Evolutionary conservation across 2,797 vertebrate species (phyloP).

Genomic region (Chloroceryle inda): DNA sequence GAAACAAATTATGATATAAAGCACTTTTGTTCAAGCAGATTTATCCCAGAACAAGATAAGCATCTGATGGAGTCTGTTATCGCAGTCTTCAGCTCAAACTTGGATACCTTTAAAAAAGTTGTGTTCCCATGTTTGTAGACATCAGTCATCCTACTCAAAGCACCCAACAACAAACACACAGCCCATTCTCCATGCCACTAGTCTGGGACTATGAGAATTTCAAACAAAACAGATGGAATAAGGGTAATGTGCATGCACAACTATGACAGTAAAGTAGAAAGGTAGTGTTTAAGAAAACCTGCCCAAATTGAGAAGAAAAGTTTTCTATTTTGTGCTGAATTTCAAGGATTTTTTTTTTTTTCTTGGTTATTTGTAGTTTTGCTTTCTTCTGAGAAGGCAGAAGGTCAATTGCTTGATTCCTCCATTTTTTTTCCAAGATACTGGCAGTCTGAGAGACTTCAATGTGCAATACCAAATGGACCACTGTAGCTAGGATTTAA

Average conservation of each 20-base stretch:
- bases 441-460: neutral
- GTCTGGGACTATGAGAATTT: neutral
- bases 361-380: neutral
- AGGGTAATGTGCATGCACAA: neutral
- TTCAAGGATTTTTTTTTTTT: neutral
- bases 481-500: conserved; percentile 1
- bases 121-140: neutral
- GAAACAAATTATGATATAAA: neutral
- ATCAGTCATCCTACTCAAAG: neutral
- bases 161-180: neutral
- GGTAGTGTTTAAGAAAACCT: neutral
- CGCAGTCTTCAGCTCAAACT: neutral
- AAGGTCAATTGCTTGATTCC: neutral
- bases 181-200: no score
- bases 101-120: neutral
- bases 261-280: neutral
- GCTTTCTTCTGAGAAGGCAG: neutral
- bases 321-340: neutral
- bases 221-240: neutral
- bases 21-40: neutral
- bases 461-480: neutral
- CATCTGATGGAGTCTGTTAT: neutral
- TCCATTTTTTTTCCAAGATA: neutral
- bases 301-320: neutral
- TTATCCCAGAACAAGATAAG: neutral